Percentiles rank a stretch among this genome's conserved stretches.
Conservation (phyloP, 2,797 vertebrate species). For the Sebastes trivittatus region DNA sequence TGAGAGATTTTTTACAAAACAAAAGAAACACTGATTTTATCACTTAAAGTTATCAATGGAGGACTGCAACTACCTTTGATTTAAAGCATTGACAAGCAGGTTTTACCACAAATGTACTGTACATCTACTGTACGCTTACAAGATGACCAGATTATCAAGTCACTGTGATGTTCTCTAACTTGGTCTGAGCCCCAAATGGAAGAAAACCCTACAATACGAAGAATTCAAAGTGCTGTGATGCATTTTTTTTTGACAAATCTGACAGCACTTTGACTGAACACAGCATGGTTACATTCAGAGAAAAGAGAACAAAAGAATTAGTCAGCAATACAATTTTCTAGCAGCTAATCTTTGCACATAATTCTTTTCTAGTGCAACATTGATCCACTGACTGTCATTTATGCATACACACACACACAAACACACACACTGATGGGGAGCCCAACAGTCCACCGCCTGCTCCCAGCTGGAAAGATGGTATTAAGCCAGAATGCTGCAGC, state of each 20-base stretch:
- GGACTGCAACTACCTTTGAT: not conserved
- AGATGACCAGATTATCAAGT: not conserved
- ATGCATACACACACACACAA: not conserved
- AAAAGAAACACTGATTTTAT: not conserved
- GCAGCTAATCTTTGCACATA: constrained; percentile 7
- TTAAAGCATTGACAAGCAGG: not conserved
- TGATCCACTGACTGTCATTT: constrained; percentile 29
- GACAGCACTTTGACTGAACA: not conserved
- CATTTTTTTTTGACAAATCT: not conserved
- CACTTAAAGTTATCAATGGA: not conserved
- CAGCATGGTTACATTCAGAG: not conserved
- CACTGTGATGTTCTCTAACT: not conserved
- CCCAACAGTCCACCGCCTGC: constrained; percentile 41
- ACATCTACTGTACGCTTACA: not conserved
- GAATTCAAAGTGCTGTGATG: not conserved
- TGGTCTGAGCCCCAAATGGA: not conserved
- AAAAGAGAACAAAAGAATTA: not conserved
- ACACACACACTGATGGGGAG: not conserved
- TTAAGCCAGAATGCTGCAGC: constrained; percentile 64
- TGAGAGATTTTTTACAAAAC: not conserved
- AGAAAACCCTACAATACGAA: not conserved
- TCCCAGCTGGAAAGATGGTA: constrained; percentile 61
- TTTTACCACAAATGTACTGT: not conserved
- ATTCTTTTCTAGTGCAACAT: not conserved
- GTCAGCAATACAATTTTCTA: not conserved